phyloP scores from a whole-genome alignment of 2,113 vertebrate genomes.

The Leptocoma aspasia region DNA sequence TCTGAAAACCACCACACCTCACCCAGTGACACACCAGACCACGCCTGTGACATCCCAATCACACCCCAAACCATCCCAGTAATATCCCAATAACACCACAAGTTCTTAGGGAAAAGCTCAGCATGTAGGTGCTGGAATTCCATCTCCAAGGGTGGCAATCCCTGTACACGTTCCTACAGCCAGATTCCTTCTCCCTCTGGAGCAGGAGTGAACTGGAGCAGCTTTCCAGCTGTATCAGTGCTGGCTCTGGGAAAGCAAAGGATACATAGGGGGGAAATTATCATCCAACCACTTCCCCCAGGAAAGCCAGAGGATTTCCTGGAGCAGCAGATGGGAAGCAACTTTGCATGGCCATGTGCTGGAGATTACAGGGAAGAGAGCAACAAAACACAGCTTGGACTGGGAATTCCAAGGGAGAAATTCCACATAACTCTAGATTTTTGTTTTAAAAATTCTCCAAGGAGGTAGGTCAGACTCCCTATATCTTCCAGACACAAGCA shows the following conservation, averaged over 20 bases:
- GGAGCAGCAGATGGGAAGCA: neutral
- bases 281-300: neutral
- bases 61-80: neutral
- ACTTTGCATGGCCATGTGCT: rapidly evolving
- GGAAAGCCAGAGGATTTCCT: neutral
- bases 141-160: neutral
- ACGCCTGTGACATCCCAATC: neutral
- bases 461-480: neutral
- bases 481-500: neutral
- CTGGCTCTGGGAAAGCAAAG: neutral
- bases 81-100: neutral
- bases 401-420: neutral
- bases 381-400: neutral
- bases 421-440: neutral
- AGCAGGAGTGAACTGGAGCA: neutral
- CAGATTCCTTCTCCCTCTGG: neutral
- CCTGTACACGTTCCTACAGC: neutral
- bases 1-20: neutral
- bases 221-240: neutral
- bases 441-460: neutral
- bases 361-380: neutral
- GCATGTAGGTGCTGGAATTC: neutral
- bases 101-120: neutral
- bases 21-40: neutral
- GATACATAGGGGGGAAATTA: neutral